phyloP scores from a whole-genome alignment of 2,113 vertebrate species.

The Burhinus oedicnemus region DNA sequence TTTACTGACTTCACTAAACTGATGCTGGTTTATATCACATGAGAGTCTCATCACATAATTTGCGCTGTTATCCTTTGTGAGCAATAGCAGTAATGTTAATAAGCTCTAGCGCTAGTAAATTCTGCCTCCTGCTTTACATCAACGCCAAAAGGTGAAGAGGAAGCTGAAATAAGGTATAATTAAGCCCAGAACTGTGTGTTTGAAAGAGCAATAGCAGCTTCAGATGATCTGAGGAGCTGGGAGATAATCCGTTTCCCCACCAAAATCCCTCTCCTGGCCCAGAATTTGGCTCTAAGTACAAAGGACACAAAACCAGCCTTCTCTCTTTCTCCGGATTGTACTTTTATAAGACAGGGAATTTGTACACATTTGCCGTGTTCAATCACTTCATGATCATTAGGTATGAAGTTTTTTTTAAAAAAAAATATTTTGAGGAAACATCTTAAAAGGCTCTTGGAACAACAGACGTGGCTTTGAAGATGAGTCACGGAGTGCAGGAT shows the following conservation, averaged over 20 bases:
- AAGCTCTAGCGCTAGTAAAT: background rate
- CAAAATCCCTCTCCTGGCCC: background rate
- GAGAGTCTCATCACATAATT: background rate
- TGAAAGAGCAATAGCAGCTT: background rate
- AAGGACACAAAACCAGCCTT: background rate
- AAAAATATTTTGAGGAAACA: background rate
- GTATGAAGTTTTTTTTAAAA: background rate
- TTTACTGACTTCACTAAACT: background rate
- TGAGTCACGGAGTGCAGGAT: background rate
- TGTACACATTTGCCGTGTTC: background rate
- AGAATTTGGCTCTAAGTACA: background rate
- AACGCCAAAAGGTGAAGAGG: background rate
- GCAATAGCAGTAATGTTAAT: background rate
- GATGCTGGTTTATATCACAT: background rate
- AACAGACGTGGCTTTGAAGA: slow-evolving; percentile 26
- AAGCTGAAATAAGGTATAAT: background rate
- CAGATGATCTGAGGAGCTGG: background rate
- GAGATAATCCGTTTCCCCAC: background rate
- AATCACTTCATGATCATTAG: background rate
- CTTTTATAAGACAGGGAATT: background rate
- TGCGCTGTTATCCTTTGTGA: background rate
- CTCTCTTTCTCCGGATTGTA: background rate
- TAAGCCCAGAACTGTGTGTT: background rate
- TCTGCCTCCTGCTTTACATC: background rate
- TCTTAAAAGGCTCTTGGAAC: slow-evolving; percentile 35